A percentile compares a stretch with the other conserved stretches of the same genome.
Conservation (phyloP, 2,888 invertebrate species). For the Rhingia rostrata region DNA sequence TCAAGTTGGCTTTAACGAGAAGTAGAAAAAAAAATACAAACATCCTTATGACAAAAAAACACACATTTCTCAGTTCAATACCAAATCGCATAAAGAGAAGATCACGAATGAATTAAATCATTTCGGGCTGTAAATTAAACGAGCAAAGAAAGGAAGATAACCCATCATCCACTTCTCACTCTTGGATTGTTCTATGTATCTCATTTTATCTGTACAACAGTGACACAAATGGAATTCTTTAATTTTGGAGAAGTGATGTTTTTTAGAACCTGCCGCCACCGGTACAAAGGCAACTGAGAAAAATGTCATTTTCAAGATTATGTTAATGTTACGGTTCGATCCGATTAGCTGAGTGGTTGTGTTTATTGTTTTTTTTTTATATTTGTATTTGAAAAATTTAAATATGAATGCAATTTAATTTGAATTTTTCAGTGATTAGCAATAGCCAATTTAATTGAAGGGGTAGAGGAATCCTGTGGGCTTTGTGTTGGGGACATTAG, state of each 20-base stretch:
- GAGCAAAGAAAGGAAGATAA: slow-evolving; percentile 50
- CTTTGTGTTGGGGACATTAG: too few species aligned
- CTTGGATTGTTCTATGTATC: slow-evolving; percentile 28
- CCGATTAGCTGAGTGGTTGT: not conserved
- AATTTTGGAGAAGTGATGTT: slow-evolving; percentile 29
- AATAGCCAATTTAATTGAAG: not conserved
- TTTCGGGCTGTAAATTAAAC: slow-evolving; percentile 60
- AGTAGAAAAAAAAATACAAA: too few species aligned
- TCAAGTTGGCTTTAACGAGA: not conserved
- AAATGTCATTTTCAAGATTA: slow-evolving; percentile 12
- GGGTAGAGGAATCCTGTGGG: too few species aligned
- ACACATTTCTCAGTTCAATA: not conserved
- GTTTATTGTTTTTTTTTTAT: not conserved
- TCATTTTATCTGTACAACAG: slow-evolving; percentile 54
- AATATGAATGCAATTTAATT: not conserved
- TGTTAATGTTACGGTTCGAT: slow-evolving; percentile 10
- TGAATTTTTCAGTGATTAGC: not conserved
- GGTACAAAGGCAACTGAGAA: not conserved
- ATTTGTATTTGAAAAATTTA: not conserved
- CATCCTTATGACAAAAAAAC: too few species aligned
- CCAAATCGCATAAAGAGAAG: slow-evolving; percentile 34
- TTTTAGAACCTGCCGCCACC: not conserved
- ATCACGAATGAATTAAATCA: slow-evolving; percentile 57
- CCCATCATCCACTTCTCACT: slow-evolving; percentile 38
- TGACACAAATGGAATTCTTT: slow-evolving; percentile 49